These are phyloP conservation scores for Phymatocera aterrima DNA, from an alignment of 2,888 invertebrate species.

Conservation along the genomic window DNA sequence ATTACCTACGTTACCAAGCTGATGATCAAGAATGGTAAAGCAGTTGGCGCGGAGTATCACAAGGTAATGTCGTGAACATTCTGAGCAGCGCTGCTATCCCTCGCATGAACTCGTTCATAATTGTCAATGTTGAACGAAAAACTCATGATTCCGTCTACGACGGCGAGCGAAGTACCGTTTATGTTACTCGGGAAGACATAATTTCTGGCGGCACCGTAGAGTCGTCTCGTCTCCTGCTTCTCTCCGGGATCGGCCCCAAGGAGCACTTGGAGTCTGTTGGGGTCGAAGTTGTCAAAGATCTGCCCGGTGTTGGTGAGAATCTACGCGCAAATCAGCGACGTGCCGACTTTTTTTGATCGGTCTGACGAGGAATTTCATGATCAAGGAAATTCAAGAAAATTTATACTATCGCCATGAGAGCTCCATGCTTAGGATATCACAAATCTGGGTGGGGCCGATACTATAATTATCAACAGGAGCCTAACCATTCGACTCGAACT, in stretches of 20 bases:
- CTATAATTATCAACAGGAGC: no score
- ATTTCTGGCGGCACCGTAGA: slow-evolving; percentile 81
- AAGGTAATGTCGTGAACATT: slow-evolving; percentile 57
- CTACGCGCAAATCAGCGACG: no score
- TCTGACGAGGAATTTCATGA: no score
- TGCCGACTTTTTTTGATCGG: no score
- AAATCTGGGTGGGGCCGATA: no score
- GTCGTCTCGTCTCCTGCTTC: slow-evolving; percentile 81
- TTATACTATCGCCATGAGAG: no score
- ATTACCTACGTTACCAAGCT: slow-evolving; percentile 80
- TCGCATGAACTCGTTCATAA: background rate
- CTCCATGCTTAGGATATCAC: no score
- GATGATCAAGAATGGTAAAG: slow-evolving; percentile 75
- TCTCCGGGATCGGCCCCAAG: slow-evolving; percentile 82
- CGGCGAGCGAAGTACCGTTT: slow-evolving; percentile 50
- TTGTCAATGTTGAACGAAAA: no score
- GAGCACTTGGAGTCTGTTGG: slow-evolving; percentile 77
- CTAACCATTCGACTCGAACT: no score
- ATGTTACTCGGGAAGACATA: slow-evolving; percentile 74
- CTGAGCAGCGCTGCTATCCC: background rate
- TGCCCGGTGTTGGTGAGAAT: slow-evolving; percentile 83
- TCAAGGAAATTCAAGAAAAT: no score
- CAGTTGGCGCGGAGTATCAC: slow-evolving; percentile 80
- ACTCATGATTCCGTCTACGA: slow-evolving; percentile 55
- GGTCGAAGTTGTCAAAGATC: slow-evolving; percentile 78